Evolutionary conservation across 2,113 vertebrate species (phyloP).

Genomic region (Ibidorhyncha struthersii): DNA sequence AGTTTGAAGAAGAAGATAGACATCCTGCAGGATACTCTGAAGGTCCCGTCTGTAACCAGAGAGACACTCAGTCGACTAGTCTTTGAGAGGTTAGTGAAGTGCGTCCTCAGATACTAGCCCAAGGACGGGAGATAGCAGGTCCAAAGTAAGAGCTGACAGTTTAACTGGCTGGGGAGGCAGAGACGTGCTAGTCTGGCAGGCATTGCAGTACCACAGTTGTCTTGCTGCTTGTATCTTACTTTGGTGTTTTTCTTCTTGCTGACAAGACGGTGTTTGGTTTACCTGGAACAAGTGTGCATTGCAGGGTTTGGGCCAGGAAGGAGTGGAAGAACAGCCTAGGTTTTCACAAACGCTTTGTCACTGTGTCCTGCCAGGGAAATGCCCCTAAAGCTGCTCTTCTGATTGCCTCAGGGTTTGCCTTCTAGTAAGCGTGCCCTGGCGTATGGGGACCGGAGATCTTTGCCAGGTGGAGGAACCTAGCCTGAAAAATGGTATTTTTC

Average conservation of each 20-base stretch:
- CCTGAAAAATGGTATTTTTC: background rate
- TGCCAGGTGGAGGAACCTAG: background rate
- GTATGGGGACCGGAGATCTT: background rate
- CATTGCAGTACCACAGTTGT: background rate
- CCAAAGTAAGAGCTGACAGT: background rate
- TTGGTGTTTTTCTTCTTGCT: background rate
- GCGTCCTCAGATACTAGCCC: background rate
- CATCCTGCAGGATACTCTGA: constrained; percentile 92
- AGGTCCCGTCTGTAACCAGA: constrained; percentile 84
- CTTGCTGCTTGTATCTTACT: background rate
- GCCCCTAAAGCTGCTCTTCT: background rate
- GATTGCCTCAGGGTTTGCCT: background rate
- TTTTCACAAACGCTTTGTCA: background rate
- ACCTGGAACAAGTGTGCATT: background rate
- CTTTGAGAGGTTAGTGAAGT: constrained; percentile 86
- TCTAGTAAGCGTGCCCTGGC: background rate
- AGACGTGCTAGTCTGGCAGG: background rate
- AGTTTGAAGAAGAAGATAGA: constrained; percentile 93
- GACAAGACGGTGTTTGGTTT: background rate
- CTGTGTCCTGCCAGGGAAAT: background rate
- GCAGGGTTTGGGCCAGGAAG: background rate
- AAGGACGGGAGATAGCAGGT: background rate
- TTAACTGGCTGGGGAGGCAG: background rate
- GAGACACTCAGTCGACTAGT: constrained; percentile 90
- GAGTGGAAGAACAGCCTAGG: background rate